Evolutionary conservation across 2,113 vertebrate species (phyloP).

Genomic region (Mus pahari): DNA sequence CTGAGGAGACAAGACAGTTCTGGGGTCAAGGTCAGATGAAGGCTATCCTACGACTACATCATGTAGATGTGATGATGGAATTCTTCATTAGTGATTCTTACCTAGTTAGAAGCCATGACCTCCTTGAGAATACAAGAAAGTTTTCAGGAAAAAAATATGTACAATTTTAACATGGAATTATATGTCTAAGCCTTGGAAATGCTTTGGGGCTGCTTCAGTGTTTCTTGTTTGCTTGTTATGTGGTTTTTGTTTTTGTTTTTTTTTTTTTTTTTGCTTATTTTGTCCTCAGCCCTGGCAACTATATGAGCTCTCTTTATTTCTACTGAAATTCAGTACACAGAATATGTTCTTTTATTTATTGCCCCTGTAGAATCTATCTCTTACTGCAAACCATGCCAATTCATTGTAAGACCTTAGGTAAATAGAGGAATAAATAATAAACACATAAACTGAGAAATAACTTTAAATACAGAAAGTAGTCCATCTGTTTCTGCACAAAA

Average conservation of each 20-base stretch:
- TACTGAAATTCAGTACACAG: conserved; percentile 1
- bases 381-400: background rate
- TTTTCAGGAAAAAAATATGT: background rate
- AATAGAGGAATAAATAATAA: conserved; percentile 4
- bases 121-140: background rate
- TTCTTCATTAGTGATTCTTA: background rate
- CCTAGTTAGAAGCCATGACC: background rate
- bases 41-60: background rate
- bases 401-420: background rate
- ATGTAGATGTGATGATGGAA: background rate
- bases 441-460: background rate
- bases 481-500: background rate
- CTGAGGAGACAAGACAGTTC: background rate
- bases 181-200: background rate
- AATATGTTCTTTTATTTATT: background rate
- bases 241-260: too few species aligned
- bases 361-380: background rate
- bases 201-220: background rate
- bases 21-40: background rate
- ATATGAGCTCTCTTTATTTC: background rate
- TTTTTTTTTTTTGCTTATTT: background rate
- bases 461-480: conserved; percentile 5
- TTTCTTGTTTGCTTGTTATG: background rate
- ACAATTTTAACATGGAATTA: background rate
- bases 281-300: background rate